Evolutionary conservation across 2,113 vertebrate genomes (phyloP).

Genomic region (Typhlomys cinereus): DNA sequence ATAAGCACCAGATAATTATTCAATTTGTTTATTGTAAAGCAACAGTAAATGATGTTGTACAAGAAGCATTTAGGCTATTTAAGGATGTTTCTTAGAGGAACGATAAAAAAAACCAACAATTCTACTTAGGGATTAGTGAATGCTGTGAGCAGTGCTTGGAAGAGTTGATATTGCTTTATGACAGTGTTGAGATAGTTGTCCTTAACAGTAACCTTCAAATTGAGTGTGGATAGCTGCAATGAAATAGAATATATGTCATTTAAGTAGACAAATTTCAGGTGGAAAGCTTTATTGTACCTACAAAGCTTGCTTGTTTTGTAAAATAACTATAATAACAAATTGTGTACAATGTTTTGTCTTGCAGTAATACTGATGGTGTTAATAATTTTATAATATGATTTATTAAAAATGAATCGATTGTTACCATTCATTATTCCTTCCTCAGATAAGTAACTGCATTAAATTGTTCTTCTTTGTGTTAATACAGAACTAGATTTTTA

Average conservation of each 20-base stretch:
- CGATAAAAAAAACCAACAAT: too few relatives aligned
- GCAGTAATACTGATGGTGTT: background rate
- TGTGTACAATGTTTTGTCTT: background rate
- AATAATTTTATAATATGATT: background rate
- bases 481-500: background rate
- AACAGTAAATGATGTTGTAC: background rate
- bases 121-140: too few relatives aligned
- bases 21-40: background rate
- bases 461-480: background rate
- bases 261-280: background rate
- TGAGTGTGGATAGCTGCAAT: background rate
- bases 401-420: too few relatives aligned
- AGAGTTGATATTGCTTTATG: too few relatives aligned
- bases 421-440: background rate
- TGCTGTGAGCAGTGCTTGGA: background rate
- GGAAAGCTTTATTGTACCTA: too few relatives aligned
- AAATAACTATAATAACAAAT: background rate
- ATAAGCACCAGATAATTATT: background rate
- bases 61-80: background rate
- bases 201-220: background rate
- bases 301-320: background rate
- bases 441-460: background rate
- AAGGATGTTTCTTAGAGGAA: background rate
- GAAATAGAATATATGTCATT: too few relatives aligned
- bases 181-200: too few relatives aligned